Base-by-base conservation (phyloP, 1,140 invertebrate genomes). In the Calycopis cecrops region DNA sequence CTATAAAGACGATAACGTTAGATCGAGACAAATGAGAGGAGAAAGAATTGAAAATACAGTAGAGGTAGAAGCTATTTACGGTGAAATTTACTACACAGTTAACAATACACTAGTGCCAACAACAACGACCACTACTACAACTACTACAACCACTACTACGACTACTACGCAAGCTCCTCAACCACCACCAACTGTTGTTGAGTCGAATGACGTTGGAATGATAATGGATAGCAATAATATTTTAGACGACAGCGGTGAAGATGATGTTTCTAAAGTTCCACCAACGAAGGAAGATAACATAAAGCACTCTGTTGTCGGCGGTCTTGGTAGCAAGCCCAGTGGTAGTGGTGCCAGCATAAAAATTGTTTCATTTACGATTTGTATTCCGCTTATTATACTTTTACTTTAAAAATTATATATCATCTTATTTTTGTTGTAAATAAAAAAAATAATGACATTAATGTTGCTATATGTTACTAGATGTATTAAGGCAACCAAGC, bases 41-140 rank as follows among this genome's bases (percentile, higher is more conserved):
- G 90, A 86, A 57, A 85, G 90, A 40, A 84, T 88, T 9, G 93
- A 95, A 73, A 90, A 91, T 44, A 91, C 88, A 4, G 87, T 95
- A 71, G 92, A 94, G 62, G 88, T 95, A 0, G 88, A 87, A 55
- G 88, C 91, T 3, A 89, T 92, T 56, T 93, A 92, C 55, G 91
- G 93, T 28, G 91, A 92, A 11, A 89, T 93, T 12, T 96, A 94
- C 73, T 96, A 91, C 74, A 67, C 94, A 17, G 89, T 88, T 35
- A 95, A 96, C 73, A 91, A 91, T 54, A 93, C 90, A 12, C 73
- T 94, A 8, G 93, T 95, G 8, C 94, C 94, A 11, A 95, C 93
- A 1, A 95, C 93, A 0, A 91, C 91, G 0, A 90, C 92, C 0
- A 92, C 93, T 2, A 92, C 93, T 0, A 92, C 92, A 0, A 94